Evolutionary conservation across 1,140 invertebrate species (phyloP).

Genomic region (Cotesia typhae): DNA sequence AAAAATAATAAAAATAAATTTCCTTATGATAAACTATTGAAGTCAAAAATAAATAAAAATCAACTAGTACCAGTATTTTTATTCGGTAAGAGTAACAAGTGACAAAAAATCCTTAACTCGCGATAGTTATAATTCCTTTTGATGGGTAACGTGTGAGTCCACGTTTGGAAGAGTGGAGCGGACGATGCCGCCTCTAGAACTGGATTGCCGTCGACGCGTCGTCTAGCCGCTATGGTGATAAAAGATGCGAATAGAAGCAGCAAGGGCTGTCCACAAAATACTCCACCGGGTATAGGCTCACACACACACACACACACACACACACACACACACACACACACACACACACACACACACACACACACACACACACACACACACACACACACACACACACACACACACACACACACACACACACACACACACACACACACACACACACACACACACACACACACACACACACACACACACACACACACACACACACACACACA

Average conservation of each 20-base stretch:
- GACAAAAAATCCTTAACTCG: neutral
- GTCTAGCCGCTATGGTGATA: slow-evolving; percentile 47
- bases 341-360: too few species aligned
- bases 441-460: too few species aligned
- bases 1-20: neutral
- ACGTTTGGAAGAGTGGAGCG: slow-evolving; percentile 6
- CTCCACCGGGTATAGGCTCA: neutral
- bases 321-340: neutral
- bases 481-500: neutral
- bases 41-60: neutral
- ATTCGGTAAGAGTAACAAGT: too few species aligned
- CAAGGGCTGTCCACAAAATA: too few species aligned
- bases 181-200: slow-evolving; percentile 21
- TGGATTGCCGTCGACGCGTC: slow-evolving; percentile 48
- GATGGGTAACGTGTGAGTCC: slow-evolving; percentile 15
- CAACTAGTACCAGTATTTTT: too few species aligned
- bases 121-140: neutral
- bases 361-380: too few species aligned
- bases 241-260: slow-evolving; percentile 40
- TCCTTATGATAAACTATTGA: neutral
- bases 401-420: too few species aligned
- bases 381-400: neutral
- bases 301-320: too few species aligned
- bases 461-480: too few species aligned
- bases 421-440: neutral